Percentiles rank a stretch among this genome's conserved stretches.
Evolutionary conservation across 2,888 invertebrate species (phyloP).

Genomic region (Nasonia oneida): DNA sequence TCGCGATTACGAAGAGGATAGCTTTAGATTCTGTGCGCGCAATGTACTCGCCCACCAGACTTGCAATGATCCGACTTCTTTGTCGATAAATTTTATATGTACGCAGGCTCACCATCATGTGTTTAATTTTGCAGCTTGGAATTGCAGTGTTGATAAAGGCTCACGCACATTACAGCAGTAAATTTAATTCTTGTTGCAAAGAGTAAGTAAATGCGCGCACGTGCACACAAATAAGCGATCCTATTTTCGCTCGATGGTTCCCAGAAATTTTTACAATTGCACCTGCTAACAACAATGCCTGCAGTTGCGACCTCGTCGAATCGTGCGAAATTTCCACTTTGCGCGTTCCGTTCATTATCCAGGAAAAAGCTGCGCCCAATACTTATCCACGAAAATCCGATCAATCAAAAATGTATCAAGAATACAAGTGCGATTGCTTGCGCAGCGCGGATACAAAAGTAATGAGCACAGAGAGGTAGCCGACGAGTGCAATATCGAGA

Average conservation of each 20-base stretch:
- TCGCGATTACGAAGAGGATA: neutral
- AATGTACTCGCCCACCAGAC: too few species aligned
- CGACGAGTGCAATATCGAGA: neutral
- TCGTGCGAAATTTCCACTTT: too few species aligned
- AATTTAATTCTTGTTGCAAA: neutral
- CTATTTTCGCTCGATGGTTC: too few species aligned
- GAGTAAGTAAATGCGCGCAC: neutral
- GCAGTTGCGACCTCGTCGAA: too few species aligned
- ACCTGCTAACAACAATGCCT: too few species aligned
- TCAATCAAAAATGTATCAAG: conserved; percentile 15
- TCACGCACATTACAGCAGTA: too few species aligned
- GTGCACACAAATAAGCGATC: neutral
- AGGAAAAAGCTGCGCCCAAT: neutral
- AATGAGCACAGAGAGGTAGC: neutral
- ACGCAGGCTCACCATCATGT: too few species aligned
- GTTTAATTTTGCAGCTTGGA: too few species aligned
- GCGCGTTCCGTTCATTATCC: neutral
- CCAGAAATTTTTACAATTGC: too few species aligned
- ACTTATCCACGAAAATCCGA: conserved; percentile 16
- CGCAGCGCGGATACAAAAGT: neutral
- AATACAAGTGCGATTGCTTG: conserved; percentile 6
- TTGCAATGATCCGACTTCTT: too few species aligned
- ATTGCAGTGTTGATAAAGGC: too few species aligned
- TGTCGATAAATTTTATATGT: too few species aligned
- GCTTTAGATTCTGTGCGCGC: neutral